Conservation (phyloP, 2,113 vertebrate species). For the Ptyas mucosa region DNA sequence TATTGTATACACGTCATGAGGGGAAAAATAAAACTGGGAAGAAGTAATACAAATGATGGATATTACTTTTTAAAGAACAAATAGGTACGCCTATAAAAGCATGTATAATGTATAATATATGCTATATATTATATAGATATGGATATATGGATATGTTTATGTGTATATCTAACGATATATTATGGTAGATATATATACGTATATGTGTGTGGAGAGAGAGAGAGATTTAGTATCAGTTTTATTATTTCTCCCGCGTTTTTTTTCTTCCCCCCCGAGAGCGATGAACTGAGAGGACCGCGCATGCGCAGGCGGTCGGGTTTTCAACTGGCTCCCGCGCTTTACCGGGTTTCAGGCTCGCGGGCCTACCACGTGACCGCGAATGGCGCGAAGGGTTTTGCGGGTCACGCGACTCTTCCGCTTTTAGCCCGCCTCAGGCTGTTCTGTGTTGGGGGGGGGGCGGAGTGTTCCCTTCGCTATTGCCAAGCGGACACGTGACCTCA, state of each 20-base stretch:
- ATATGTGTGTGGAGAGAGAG: no score
- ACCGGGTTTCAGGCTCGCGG: not conserved
- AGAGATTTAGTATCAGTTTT: not conserved
- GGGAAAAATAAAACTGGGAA: no score
- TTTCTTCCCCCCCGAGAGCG: not conserved
- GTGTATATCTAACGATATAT: not conserved
- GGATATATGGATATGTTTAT: no score
- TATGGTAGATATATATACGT: no score
- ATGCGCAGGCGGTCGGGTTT: not conserved
- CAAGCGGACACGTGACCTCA: not conserved
- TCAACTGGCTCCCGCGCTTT: not conserved
- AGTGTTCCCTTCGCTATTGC: not conserved
- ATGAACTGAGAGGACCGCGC: not conserved
- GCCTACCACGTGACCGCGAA: not conserved
- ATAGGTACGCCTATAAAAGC: no score
- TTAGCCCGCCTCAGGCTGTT: not conserved
- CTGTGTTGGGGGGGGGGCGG: no score
- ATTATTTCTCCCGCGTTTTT: not conserved
- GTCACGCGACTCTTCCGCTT: not conserved
- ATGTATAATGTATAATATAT: not conserved
- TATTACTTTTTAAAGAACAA: no score
- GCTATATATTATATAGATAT: not conserved
- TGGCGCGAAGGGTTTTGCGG: no score
- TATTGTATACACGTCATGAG: no score
- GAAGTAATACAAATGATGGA: no score